Evolutionary conservation across 2,888 invertebrate genomes (phyloP).

Genomic region (Steinernema carpocapsae): DNA sequence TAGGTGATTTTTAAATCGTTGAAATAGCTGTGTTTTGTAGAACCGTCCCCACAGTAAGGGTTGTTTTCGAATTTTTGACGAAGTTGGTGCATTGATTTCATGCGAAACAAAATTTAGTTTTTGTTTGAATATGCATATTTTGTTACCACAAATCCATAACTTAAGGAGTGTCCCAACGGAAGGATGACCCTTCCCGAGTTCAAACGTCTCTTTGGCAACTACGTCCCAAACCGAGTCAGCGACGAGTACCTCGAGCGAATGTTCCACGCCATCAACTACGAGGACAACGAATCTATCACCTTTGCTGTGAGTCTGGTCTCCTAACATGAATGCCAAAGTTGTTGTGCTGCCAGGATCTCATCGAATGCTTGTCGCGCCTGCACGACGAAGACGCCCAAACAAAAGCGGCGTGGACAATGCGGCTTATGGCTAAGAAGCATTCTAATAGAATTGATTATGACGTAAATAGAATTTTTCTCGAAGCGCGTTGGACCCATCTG

Average conservation of each 20-base stretch:
- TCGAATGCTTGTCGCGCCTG: constrained; percentile 41
- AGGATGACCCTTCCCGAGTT: constrained; percentile 59
- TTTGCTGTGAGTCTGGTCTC: constrained; percentile 51
- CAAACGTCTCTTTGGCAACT: constrained; percentile 48
- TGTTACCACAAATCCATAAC: not conserved
- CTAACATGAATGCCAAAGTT: not conserved
- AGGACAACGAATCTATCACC: constrained; percentile 45
- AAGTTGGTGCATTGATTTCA: not conserved
- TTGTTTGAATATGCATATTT: not conserved
- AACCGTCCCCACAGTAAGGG: not conserved
- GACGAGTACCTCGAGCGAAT: constrained; percentile 50
- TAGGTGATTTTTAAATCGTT: not conserved
- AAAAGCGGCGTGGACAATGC: constrained; percentile 62
- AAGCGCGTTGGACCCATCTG: too few relatives aligned
- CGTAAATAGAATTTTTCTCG: too few relatives aligned
- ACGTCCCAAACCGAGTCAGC: constrained; percentile 45
- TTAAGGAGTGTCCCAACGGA: constrained; percentile 65
- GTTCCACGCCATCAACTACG: constrained; percentile 44
- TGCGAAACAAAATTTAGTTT: not conserved
- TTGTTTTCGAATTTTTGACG: not conserved
- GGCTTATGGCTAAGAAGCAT: constrained; percentile 55
- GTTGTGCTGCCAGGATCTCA: constrained; percentile 45
- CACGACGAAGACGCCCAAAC: constrained; percentile 43
- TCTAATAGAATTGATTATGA: constrained; percentile 49
- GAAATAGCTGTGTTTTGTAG: not conserved